Conservation (phyloP, 2,888 invertebrate species). For the Crossocerus cetratus region DNA sequence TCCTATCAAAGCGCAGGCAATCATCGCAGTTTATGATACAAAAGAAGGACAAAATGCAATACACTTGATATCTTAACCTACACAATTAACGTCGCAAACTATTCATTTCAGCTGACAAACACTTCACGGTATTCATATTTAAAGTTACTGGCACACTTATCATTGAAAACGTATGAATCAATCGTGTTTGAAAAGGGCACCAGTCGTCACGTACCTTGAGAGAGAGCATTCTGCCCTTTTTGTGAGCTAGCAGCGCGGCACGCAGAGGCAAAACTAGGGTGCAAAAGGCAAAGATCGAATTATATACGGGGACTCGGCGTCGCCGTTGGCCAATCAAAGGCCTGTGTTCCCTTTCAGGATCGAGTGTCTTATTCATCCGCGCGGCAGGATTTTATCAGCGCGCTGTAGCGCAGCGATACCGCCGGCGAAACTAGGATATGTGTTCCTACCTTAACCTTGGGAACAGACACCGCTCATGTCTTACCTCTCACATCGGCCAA, state of each 20-base stretch:
- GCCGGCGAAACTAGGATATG: conserved; percentile 46
- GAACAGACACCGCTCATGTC: conserved; percentile 21
- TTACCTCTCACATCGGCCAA: conserved; percentile 61
- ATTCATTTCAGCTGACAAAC: too few relatives aligned
- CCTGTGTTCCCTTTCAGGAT: conserved; percentile 61
- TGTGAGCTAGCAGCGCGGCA: conserved; percentile 31
- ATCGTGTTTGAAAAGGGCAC: neutral
- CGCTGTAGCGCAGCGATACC: conserved; percentile 18
- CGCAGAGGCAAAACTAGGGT: conserved; percentile 49
- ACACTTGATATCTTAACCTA: too few relatives aligned
- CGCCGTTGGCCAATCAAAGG: conserved; percentile 63
- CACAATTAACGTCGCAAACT: too few relatives aligned
- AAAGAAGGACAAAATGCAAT: too few relatives aligned
- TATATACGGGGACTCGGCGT: conserved; percentile 62
- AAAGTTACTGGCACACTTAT: too few relatives aligned
- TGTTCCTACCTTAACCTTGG: conserved; percentile 70
- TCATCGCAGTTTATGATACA: too few relatives aligned
- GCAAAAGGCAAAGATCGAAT: conserved; percentile 64
- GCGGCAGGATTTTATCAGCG: conserved; percentile 54
- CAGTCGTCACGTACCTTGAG: conserved; percentile 55
- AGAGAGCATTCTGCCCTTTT: conserved; percentile 57
- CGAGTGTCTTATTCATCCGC: conserved; percentile 41
- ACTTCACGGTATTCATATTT: too few relatives aligned
- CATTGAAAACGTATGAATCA: too few relatives aligned
- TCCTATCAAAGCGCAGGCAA: neutral